These are phyloP conservation scores for Bombus picipes DNA, from an alignment of 1,140 invertebrate species.

Conservation along the genomic window DNA sequence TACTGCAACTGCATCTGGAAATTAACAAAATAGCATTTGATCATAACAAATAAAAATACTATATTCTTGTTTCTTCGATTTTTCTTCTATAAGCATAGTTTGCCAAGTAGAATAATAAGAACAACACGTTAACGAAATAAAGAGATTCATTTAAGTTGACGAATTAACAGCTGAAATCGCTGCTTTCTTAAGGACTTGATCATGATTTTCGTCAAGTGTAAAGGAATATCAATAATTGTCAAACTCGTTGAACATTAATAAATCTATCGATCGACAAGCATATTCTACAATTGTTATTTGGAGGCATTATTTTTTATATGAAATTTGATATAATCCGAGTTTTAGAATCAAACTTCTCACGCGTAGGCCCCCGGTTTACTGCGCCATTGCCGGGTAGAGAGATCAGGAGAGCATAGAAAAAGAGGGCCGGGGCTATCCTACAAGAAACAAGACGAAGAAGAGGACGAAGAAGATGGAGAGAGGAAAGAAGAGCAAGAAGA, in stretches of 20 bases:
- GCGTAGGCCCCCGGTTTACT: constrained; percentile 51
- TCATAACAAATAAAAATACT: not conserved
- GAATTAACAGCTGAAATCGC: not conserved
- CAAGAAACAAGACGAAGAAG: constrained; percentile 65
- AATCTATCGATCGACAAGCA: not conserved
- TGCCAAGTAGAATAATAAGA: not conserved
- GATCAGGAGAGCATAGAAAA: constrained; percentile 68
- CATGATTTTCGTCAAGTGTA: too few species aligned
- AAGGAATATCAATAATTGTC: not conserved
- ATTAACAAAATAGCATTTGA: not conserved
- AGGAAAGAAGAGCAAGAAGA: constrained; percentile 58
- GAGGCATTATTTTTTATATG: not conserved
- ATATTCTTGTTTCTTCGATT: not conserved
- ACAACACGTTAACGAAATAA: not conserved
- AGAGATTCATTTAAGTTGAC: not conserved
- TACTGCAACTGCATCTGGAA: not conserved
- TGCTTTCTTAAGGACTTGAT: not conserved
- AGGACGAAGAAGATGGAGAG: constrained; percentile 45
- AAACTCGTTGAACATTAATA: not conserved
- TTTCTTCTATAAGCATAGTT: not conserved
- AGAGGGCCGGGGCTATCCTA: constrained; percentile 56
- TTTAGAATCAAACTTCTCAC: constrained; percentile 32
- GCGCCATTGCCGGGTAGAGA: constrained; percentile 68
- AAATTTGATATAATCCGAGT: constrained; percentile 5
- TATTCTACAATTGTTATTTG: not conserved